Evolutionary conservation across 2,888 invertebrate genomes (phyloP).

Genomic region (Sipha maydis): DNA sequence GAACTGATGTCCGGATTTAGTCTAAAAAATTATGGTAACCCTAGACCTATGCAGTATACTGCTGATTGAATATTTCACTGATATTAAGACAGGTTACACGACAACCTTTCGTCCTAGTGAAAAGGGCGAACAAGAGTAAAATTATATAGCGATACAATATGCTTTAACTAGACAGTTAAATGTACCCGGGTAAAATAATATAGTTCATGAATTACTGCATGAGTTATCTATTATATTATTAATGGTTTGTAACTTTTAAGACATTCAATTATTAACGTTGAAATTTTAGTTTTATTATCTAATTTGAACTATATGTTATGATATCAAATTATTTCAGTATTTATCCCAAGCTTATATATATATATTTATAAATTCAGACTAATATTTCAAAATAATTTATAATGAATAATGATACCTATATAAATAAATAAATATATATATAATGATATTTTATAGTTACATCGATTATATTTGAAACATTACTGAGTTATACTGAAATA

Average conservation of each 20-base stretch:
- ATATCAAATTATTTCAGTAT: neutral
- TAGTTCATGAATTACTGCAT: neutral
- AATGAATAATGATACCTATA: neutral
- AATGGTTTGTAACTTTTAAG: neutral
- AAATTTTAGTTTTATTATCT: neutral
- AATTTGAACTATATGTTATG: neutral
- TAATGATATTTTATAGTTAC: neutral
- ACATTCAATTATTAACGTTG: neutral
- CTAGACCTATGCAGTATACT: neutral
- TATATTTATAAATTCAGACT: neutral
- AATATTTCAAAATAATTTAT: neutral
- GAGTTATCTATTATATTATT: neutral
- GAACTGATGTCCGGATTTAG: too few species aligned
- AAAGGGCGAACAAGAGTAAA: neutral
- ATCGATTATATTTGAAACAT: neutral
- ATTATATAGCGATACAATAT: neutral
- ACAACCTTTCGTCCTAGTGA: neutral
- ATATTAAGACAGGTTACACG: slow-evolving; percentile 8
- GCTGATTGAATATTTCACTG: neutral
- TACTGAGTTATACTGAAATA: neutral
- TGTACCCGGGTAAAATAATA: neutral
- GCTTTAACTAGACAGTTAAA: too few species aligned
- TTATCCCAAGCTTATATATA: neutral
- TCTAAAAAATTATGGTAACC: too few species aligned
- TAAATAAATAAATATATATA: too few species aligned